Evolutionary conservation across 2,888 invertebrate genomes (phyloP), one percentile per base, ranked within the genome.

Genomic region (Lordiphosa andalusiaca): DNA sequence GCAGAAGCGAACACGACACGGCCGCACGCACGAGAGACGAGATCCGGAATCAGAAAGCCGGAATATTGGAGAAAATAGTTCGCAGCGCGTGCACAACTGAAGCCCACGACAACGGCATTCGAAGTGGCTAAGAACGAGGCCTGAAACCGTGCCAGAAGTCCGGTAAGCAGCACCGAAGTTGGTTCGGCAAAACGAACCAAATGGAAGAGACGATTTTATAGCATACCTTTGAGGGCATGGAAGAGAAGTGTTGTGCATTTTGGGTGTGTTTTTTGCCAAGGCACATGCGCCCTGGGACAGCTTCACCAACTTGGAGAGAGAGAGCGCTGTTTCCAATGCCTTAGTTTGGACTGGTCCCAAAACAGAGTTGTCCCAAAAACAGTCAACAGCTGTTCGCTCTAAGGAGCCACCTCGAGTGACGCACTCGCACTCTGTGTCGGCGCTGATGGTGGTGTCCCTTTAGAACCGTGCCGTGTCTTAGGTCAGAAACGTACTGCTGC

Each of bases 41-140:
- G 63, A 23, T 36, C 39, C 53, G 35, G 13, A 40, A 36, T 33
- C 48, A 47, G 30, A 42, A 54, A 48, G 57, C 62, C 58, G 57
- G 57, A 38, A 41, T 40, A 9, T 13, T 12, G 12, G 21, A 30
- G 35, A 51, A 9, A n/a, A 23, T 33, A 49, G 38, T 38, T 10
- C 42, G 37, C 39, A 40, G 37, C 65, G 53, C 47, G 48, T 49
- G 50, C 76, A 78, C 78, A 76, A 84, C 85, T 77, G 86, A 69
- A 81, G 84, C 85, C 86, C 78, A 81, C 81, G 85, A 77, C 82
- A 78, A 84, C 81, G 86, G 82, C 86, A 80, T 81, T 81, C 81
- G 75, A 78, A 87, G 86, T 88, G 88, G 70, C 86, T 69, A 78
- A 73, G 46, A 66, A 66, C 72, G 49, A 71, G 63, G 38, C 60